Percentiles rank a stretch among this genome's conserved stretches.
Evolutionary conservation across 2,888 invertebrate species (phyloP).

Genomic region (Dryomyza anilis): DNA sequence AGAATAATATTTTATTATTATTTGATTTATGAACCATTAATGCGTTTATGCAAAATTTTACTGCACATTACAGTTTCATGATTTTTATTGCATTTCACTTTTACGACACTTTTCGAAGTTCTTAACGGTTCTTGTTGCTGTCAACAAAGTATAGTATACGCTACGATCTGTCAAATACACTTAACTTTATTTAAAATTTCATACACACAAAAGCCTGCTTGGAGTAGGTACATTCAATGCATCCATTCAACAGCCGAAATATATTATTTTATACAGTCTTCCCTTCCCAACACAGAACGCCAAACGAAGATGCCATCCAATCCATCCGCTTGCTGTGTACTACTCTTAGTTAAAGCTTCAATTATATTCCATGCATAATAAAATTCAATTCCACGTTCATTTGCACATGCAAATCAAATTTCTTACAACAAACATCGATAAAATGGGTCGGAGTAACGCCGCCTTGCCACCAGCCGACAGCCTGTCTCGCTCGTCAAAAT

Average conservation of each 20-base stretch:
- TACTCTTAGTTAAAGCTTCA: conserved; percentile 15
- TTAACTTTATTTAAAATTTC: conserved; percentile 2
- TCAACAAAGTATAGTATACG: conserved; percentile 3
- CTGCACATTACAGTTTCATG: neutral
- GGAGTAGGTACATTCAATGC: too few relatives aligned
- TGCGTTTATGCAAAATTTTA: conserved; percentile 5
- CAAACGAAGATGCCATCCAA: too few relatives aligned
- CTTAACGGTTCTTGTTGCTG: too few relatives aligned
- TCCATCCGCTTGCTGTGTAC: too few relatives aligned
- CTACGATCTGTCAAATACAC: neutral
- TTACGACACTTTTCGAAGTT: neutral
- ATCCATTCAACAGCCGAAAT: too few relatives aligned
- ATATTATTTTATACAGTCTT: too few relatives aligned
- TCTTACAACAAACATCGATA: conserved; percentile 11
- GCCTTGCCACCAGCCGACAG: neutral
- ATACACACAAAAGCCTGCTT: too few relatives aligned
- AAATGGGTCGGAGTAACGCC: neutral
- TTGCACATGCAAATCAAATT: conserved; percentile 53
- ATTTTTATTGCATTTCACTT: neutral
- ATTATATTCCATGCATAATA: conserved; percentile 52
- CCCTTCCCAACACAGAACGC: too few relatives aligned
- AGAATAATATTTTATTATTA: too few relatives aligned
- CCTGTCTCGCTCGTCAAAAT: too few relatives aligned
- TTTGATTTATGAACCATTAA: conserved; percentile 12
- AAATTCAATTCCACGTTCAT: conserved; percentile 54